Evolutionary conservation across 2,888 invertebrate species (phyloP).

Genomic region (Stenodema calcarata): DNA sequence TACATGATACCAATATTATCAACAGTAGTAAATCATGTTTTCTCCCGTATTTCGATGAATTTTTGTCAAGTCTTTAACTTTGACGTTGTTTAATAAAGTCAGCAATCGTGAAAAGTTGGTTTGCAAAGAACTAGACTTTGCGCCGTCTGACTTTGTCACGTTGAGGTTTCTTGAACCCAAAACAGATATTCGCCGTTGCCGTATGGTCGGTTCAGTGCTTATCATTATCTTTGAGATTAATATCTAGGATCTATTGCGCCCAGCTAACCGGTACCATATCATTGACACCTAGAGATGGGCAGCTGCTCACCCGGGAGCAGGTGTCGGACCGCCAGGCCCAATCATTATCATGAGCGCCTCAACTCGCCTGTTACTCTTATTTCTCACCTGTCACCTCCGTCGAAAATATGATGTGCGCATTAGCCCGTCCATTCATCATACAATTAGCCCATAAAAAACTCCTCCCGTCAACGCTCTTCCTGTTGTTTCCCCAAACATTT

Average conservation of each 20-base stretch:
- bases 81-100: no score
- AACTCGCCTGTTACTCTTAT: conserved; percentile 27
- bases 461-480: conserved; percentile 33
- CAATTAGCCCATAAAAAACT: conserved; percentile 13
- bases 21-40: no score
- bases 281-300: conserved; percentile 28
- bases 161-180: no score
- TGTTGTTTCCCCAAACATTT: conserved; percentile 7
- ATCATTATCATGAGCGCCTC: conserved; percentile 25
- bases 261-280: background rate
- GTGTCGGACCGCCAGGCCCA: background rate
- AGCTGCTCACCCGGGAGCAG: background rate
- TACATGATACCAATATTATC: no score
- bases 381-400: conserved; percentile 40
- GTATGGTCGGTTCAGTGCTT: background rate
- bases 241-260: background rate
- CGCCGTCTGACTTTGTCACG: no score
- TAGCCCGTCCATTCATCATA: conserved; percentile 23
- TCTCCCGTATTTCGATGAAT: no score
- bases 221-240: background rate
- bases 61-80: no score
- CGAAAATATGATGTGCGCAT: conserved; percentile 40
- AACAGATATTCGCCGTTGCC: no score
- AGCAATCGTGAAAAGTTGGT: no score
- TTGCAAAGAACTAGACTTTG: no score